Evolutionary conservation across 2,113 vertebrate species (phyloP).

Genomic region (Stomatorhinus ivindoensis): DNA sequence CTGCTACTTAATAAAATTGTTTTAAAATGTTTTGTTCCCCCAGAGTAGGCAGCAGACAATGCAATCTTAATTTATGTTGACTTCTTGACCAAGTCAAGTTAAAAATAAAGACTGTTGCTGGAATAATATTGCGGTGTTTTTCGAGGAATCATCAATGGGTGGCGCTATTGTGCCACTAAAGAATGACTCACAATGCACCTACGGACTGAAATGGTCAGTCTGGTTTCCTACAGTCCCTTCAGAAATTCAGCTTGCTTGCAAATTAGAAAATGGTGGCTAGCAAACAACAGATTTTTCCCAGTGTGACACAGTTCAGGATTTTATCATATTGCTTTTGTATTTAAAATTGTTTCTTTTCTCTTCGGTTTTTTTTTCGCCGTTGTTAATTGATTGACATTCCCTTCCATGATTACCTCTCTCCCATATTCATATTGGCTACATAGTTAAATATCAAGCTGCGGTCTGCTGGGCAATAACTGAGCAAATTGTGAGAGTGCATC

Average conservation of each 20-base stretch:
- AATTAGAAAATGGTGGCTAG: not conserved
- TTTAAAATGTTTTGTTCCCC: not conserved
- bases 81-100: constrained; percentile 9
- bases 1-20: not conserved
- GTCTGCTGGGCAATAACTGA: not conserved
- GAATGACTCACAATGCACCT: not conserved
- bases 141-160: not conserved
- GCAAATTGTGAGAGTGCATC: not conserved
- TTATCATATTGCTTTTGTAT: not conserved
- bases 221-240: not conserved
- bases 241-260: not conserved
- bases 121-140: not conserved
- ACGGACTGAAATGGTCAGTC: not conserved
- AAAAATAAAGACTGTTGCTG: not conserved
- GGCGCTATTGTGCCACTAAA: constrained; percentile 6
- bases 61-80: constrained; percentile 17
- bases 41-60: not conserved
- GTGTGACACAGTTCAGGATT: not conserved
- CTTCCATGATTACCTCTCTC: not conserved
- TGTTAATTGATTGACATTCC: not conserved
- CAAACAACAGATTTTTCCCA: not conserved
- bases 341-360: not conserved
- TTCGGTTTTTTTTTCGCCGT: not conserved
- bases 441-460: not conserved
- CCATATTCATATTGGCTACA: not conserved